Percentiles rank a stretch among this genome's conserved stretches.
Conservation (phyloP, 1,140 invertebrate species). For the Drosophila dunni region DNA sequence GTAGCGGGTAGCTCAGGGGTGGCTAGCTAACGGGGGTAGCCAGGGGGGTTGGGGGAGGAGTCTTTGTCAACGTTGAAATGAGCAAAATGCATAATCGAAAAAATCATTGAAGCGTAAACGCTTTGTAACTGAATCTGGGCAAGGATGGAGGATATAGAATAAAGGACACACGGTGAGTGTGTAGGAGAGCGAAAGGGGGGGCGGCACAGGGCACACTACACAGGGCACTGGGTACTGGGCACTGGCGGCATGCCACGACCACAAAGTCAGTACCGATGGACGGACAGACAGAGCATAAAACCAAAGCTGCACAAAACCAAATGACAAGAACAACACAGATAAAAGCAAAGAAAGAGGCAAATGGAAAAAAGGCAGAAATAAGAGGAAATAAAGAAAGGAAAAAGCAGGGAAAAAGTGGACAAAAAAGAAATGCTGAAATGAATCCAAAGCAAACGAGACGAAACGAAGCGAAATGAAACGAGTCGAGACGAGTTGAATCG, state of each 20-base stretch:
- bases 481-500: constrained; percentile 16
- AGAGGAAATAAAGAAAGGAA: constrained; percentile 3
- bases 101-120: constrained; percentile 78
- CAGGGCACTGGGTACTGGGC: neutral
- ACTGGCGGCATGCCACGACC: constrained; percentile 27
- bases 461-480: constrained; percentile 8
- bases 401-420: constrained; percentile 1
- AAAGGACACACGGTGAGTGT: neutral
- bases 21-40: neutral
- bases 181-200: neutral
- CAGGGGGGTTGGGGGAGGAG: neutral
- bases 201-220: neutral
- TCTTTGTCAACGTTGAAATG: constrained; percentile 76
- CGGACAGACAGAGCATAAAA: constrained; percentile 12
- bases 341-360: constrained; percentile 13
- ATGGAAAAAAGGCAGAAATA: no score
- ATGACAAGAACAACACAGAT: constrained; percentile 12
- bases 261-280: constrained; percentile 13
- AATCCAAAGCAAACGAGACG: constrained; percentile 31
- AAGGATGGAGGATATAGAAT: constrained; percentile 34
- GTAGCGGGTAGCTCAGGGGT: neutral
- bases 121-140: constrained; percentile 75
- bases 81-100: constrained; percentile 80
- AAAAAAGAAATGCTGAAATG: constrained; percentile 21
- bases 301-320: constrained; percentile 33